phyloP scores from a whole-genome alignment of 2,888 invertebrate genomes.

The Lithosia quadra region DNA sequence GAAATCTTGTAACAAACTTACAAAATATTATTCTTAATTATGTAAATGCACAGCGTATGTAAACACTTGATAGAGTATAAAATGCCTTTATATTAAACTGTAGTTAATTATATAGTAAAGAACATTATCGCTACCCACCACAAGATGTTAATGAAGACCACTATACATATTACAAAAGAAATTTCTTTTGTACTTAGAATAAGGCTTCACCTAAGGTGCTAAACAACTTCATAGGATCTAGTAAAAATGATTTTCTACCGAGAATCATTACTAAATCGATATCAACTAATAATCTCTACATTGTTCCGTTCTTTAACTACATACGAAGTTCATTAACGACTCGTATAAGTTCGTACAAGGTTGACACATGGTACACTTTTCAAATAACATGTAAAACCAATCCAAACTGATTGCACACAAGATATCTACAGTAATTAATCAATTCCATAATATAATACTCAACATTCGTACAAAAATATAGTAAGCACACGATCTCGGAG shows the following conservation, averaged over 20 bases:
- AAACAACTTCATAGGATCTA: slow-evolving; percentile 9
- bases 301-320: slow-evolving; percentile 4
- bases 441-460: slow-evolving; percentile 47
- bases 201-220: slow-evolving; percentile 22
- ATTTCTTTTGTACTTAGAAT: slow-evolving; percentile 32
- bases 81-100: background rate
- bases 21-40: slow-evolving; percentile 51
- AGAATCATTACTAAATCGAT: background rate
- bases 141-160: background rate
- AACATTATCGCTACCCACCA: background rate
- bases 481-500: slow-evolving; percentile 43
- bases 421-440: slow-evolving; percentile 34
- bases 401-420: slow-evolving; percentile 32
- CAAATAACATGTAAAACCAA: slow-evolving; percentile 38
- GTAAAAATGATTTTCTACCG: background rate
- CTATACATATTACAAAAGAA: slow-evolving; percentile 15
- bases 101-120: background rate
- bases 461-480: slow-evolving; percentile 49
- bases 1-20: slow-evolving; percentile 54
- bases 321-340: slow-evolving; percentile 8
- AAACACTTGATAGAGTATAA: slow-evolving; percentile 25
- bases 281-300: background rate
- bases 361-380: slow-evolving; percentile 18
- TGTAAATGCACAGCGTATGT: slow-evolving; percentile 53
- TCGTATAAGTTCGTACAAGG: slow-evolving; percentile 11